Evolutionary conservation across 2,797 vertebrate species (phyloP).

Genomic region (Gobio occitaniae): DNA sequence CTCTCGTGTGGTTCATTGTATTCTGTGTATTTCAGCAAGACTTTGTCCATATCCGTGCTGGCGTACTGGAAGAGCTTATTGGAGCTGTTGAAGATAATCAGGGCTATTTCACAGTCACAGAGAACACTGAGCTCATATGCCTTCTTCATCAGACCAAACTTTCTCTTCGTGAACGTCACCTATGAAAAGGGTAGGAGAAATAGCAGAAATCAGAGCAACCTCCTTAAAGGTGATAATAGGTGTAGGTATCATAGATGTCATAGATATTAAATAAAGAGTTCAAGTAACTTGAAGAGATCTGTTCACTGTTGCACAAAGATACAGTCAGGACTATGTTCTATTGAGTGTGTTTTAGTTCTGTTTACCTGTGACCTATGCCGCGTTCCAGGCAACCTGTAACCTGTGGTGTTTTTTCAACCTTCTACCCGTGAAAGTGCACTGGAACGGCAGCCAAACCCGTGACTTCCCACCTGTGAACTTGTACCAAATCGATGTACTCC

Average conservation of each 20-base stretch:
- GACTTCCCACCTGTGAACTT: no score
- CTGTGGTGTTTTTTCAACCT: no score
- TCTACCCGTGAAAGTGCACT: no score
- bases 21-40: conserved; percentile 89
- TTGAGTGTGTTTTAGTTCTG: no score
- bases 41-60: conserved; percentile 92
- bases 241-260: neutral
- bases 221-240: neutral
- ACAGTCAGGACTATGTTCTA: no score
- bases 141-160: conserved; percentile 95
- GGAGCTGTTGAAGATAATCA: conserved; percentile 92
- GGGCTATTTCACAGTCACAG: conserved; percentile 91
- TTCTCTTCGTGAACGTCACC: conserved; percentile 98
- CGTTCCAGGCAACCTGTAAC: no score
- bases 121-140: conserved; percentile 90
- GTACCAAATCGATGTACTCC: no score
- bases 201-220: neutral
- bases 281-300: neutral
- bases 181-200: conserved; percentile 61
- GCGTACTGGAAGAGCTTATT: conserved; percentile 92
- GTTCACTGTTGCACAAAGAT: neutral
- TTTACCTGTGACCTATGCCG: no score
- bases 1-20: conserved; percentile 91
- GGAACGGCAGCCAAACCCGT: no score
- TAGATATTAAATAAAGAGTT: neutral